Conservation (phyloP, 1,140 invertebrate genomes). For the Lepeophtheirus salmonis region DNA sequence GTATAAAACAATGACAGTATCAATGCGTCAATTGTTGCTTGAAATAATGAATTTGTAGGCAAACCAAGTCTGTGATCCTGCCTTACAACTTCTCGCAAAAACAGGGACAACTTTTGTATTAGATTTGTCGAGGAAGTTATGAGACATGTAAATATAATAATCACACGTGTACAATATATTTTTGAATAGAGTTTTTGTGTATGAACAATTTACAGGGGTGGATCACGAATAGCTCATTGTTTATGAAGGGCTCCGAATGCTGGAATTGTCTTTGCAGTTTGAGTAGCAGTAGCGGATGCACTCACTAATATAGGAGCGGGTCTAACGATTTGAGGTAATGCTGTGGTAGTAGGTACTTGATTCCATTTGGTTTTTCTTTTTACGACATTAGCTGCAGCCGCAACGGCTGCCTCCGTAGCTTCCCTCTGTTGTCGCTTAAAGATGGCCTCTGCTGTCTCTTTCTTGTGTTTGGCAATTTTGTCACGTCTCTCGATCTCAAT, state of each 20-base stretch:
- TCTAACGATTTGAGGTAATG: background rate
- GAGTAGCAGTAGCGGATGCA: background rate
- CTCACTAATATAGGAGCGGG: background rate
- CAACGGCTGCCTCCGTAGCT: background rate
- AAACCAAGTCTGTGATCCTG: no score
- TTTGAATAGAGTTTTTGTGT: no score
- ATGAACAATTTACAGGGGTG: background rate
- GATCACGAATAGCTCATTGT: no score
- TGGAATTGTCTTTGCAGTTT: slow-evolving; percentile 2
- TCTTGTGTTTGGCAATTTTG: slow-evolving; percentile 35
- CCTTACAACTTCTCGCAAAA: no score
- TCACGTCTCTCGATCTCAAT: slow-evolving; percentile 77
- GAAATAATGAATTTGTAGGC: no score
- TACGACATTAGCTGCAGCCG: background rate
- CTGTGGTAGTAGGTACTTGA: background rate
- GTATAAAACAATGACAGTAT: no score
- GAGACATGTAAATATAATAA: no score
- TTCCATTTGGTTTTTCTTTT: slow-evolving; percentile 9
- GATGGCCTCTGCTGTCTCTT: background rate
- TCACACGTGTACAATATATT: no score
- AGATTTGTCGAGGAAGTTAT: no score
- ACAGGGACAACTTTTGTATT: no score
- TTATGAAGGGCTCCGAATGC: slow-evolving; percentile 9
- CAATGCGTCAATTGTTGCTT: no score
- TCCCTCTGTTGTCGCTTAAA: background rate